A percentile compares a stretch with the other conserved stretches of the same genome.
These are phyloP conservation scores for Linurgus olivaceus DNA, from an alignment of 2,797 vertebrate genomes.

Conservation along the genomic window DNA sequence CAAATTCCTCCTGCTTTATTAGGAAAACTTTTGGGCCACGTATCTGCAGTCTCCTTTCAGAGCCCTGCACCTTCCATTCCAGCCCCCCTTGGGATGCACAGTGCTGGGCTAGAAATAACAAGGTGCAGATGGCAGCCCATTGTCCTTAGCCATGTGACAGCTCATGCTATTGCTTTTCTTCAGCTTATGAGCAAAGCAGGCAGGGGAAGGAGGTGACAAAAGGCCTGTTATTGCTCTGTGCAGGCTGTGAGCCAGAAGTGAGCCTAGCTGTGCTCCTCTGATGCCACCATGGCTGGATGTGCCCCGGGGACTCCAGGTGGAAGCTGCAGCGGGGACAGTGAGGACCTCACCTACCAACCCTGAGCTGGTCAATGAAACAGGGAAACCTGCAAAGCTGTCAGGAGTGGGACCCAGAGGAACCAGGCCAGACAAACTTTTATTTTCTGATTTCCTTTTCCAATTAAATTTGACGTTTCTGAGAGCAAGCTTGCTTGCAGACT, in stretches of 20 bases:
- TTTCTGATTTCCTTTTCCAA: constrained; percentile 60
- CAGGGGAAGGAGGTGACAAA: neutral
- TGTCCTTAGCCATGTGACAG: neutral
- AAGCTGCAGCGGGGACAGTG: neutral
- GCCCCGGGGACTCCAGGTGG: neutral
- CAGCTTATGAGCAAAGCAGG: neutral
- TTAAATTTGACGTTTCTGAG: constrained; percentile 67
- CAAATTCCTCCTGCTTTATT: neutral
- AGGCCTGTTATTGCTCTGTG: neutral
- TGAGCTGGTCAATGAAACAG: constrained; percentile 20
- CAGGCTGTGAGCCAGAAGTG: neutral
- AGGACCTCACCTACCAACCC: neutral
- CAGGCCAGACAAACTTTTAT: constrained; percentile 41
- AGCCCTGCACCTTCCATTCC: neutral
- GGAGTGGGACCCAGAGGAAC: constrained; percentile 6
- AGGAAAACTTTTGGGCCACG: neutral
- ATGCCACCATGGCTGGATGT: neutral
- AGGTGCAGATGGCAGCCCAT: neutral
- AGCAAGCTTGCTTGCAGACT: constrained; percentile 25
- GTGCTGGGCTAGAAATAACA: neutral
- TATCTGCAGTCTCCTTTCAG: neutral
- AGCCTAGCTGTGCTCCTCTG: neutral
- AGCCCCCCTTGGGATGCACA: accelerated
- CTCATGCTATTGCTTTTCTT: neutral
- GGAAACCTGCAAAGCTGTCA: constrained; percentile 2